Evolutionary conservation across 2,888 invertebrate species (phyloP).

Genomic region (Polymixis flavicincta): DNA sequence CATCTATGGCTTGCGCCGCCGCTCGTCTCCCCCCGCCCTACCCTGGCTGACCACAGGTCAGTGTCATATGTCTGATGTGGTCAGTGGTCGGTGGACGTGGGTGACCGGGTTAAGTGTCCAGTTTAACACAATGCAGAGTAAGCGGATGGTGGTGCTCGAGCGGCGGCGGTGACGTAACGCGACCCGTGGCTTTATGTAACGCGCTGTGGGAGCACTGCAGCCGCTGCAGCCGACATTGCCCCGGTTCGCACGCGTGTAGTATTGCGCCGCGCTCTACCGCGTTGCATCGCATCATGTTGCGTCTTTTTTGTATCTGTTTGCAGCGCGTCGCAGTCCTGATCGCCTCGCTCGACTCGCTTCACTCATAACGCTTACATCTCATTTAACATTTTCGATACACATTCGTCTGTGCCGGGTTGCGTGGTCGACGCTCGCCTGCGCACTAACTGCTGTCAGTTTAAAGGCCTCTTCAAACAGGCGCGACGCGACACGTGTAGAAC

Average conservation of each 20-base stretch:
- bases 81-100: background rate
- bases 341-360: constrained; percentile 54
- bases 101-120: constrained; percentile 40
- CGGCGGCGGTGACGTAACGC: constrained; percentile 49
- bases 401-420: background rate
- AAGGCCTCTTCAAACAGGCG: too few relatives aligned
- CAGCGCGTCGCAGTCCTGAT: constrained; percentile 53
- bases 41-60: background rate
- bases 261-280: background rate
- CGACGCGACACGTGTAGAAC: too few relatives aligned
- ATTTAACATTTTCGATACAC: constrained; percentile 37
- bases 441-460: background rate
- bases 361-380: constrained; percentile 52
- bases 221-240: constrained; percentile 25
- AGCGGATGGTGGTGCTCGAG: constrained; percentile 6
- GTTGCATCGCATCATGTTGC: constrained; percentile 11
- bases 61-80: constrained; percentile 2
- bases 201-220: constrained; percentile 16
- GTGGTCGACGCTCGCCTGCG: background rate
- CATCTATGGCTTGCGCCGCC: background rate
- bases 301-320: constrained; percentile 39
- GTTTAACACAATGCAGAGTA: constrained; percentile 12
- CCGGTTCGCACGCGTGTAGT: constrained; percentile 43
- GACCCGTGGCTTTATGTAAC: constrained; percentile 46
- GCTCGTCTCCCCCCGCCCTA: background rate